These are phyloP conservation scores for Zaprionus taronus DNA, from an alignment of 1,140 invertebrate genomes.

Conservation along the genomic window DNA sequence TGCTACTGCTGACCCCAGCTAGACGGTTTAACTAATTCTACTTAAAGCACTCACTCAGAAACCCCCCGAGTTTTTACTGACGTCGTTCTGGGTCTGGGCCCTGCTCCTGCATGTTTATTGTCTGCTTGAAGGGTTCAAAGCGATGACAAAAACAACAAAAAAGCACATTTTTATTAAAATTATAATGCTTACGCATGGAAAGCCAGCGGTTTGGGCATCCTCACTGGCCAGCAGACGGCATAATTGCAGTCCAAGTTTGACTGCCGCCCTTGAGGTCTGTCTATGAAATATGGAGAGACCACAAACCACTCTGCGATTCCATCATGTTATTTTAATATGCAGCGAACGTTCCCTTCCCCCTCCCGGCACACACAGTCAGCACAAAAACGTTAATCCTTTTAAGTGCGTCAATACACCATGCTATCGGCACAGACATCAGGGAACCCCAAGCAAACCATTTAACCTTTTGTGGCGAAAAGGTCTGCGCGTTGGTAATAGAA, in stretches of 20 bases:
- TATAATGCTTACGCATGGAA: conserved; percentile 61
- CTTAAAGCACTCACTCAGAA: conserved; percentile 63
- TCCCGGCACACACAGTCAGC: conserved; percentile 43
- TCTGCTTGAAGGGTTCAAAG: conserved; percentile 64
- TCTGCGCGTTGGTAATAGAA: conserved; percentile 53
- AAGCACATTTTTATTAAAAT: conserved; percentile 76
- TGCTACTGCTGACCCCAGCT: conserved; percentile 33
- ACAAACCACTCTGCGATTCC: conserved; percentile 7
- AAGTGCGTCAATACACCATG: conserved; percentile 58
- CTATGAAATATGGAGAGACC: conserved; percentile 42
- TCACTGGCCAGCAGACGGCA: conserved; percentile 40
- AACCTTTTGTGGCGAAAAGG: conserved; percentile 65
- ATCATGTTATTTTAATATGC: conserved; percentile 61
- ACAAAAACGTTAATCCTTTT: conserved; percentile 76
- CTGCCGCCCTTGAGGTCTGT: conserved; percentile 45
- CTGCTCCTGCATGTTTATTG: conserved; percentile 34
- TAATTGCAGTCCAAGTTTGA: conserved; percentile 41
- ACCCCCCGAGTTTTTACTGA: conserved; percentile 16
- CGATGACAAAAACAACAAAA: conserved; percentile 50
- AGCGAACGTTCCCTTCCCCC: conserved; percentile 32
- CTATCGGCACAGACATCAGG: conserved; percentile 46
- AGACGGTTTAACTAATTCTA: conserved; percentile 55
- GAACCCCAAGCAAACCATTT: conserved; percentile 55
- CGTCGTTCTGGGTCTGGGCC: conserved; percentile 21
- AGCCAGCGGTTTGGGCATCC: conserved; percentile 10